phyloP scores from a whole-genome alignment of 2,888 invertebrate species.

The Cosmopolites sordidus region DNA sequence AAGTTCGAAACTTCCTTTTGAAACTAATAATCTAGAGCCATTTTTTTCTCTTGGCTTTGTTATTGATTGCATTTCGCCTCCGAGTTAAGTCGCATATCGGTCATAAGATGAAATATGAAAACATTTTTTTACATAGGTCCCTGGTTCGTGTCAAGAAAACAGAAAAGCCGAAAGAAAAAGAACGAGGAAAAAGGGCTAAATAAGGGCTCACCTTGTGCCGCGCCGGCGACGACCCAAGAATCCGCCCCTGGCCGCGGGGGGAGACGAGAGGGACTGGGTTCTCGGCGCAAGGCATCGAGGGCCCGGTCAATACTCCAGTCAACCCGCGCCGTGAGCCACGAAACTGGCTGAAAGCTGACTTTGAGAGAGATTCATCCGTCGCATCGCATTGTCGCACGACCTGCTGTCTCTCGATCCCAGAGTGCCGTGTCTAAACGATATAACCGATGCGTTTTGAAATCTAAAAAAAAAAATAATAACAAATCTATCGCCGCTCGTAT shows the following conservation, averaged over 20 bases:
- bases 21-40: background rate
- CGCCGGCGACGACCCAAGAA: conserved; percentile 12
- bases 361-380: conserved; percentile 22
- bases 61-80: background rate
- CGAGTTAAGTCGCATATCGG: background rate
- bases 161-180: background rate
- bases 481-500: conserved; percentile 10
- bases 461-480: conserved; percentile 3
- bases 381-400: conserved; percentile 19
- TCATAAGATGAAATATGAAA: background rate
- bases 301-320: conserved; percentile 36
- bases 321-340: conserved; percentile 22
- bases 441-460: conserved; percentile 8
- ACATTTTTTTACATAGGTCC: conserved; percentile 4
- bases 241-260: conserved; percentile 28
- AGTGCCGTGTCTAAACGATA: conserved; percentile 14
- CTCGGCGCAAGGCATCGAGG: conserved; percentile 35
- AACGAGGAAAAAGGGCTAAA: conserved; percentile 7
- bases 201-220: conserved; percentile 8
- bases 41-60: background rate
- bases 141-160: conserved; percentile 3
- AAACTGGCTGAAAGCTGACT: conserved; percentile 24
- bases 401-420: conserved; percentile 4
- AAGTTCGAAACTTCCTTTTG: background rate
- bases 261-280: conserved; percentile 25